A percentile compares a stretch with the other conserved stretches of the same genome.
Evolutionary conservation across 2,797 vertebrate genomes (phyloP).

Genomic region (Cephalopachus bancanus): DNA sequence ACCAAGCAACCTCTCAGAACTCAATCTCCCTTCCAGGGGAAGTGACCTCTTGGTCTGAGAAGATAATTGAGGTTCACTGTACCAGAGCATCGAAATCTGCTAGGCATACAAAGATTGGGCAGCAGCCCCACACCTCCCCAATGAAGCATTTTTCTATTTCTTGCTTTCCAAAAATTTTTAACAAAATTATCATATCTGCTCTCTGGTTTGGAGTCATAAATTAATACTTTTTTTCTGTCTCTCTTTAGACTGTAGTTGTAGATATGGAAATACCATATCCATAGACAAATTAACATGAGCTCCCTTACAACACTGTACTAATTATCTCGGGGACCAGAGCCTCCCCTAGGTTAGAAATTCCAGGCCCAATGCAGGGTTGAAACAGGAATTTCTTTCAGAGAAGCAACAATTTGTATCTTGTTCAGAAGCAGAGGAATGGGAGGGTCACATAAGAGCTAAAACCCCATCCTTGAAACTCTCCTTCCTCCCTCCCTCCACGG

Average conservation of each 20-base stretch:
- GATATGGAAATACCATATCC: slow-evolving; percentile 73
- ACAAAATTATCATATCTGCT: slow-evolving; percentile 44
- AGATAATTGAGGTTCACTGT: slow-evolving; percentile 65
- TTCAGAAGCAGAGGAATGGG: slow-evolving; percentile 23
- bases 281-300: slow-evolving; percentile 80
- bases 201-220: slow-evolving; percentile 61
- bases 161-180: neutral
- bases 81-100: slow-evolving; percentile 61
- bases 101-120: neutral
- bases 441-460: neutral
- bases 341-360: slow-evolving; percentile 77
- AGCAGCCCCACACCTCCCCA: neutral
- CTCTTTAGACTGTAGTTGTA: slow-evolving; percentile 61
- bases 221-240: neutral
- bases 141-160: slow-evolving; percentile 11
- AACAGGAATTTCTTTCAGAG: slow-evolving; percentile 73
- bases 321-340: slow-evolving; percentile 81
- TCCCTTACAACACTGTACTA: slow-evolving; percentile 73
- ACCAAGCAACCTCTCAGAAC: slow-evolving; percentile 77
- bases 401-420: slow-evolving; percentile 76
- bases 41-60: slow-evolving; percentile 53
- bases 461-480: neutral
- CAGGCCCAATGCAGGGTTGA: slow-evolving; percentile 34
- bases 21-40: slow-evolving; percentile 48
- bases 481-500: neutral